Base-by-base conservation (phyloP, 30 jellyfish, hydroid and myxozoan genomes). In the Chrysaora quinquecirrha region DNA sequence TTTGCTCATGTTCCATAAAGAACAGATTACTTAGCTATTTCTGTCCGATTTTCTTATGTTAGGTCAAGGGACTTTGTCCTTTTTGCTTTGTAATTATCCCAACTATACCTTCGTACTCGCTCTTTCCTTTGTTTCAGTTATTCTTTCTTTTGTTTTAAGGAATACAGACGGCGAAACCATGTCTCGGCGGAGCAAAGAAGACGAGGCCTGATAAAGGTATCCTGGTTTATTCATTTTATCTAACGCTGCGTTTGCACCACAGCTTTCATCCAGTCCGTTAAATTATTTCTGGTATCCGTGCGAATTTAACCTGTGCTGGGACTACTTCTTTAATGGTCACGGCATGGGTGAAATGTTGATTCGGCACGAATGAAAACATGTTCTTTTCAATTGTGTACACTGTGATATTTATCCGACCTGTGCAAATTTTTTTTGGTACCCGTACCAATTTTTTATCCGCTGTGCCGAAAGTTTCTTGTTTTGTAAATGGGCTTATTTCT, bases 161-260 rank as follows among this genome's bases (percentile, higher is more conserved):
- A 92, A 34, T 83, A 92, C 50, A 73, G 97, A 23, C 89, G 98
- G 32, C 77, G 83, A 66, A 78, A 76, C 38, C 98, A 92, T 71
- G 95, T 92, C 29, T 38, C 98, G 38, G 96, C 98, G 27, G 98
- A 92, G 75, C 98, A 92, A 71, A 80, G 75, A 67, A 75, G 98
- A 64, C 86, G 98, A 3, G 95, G 98, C 24, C 69, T 78, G 10
- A 92, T 92, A 64, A 92, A 92, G 87, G 98, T 86, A 35, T 25
- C 31, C n/a, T n/a, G n/a, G 61, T 47, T 47, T 47, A 11, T 47
- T 47, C 61, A 9, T 11, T 11, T 19, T 19, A 47, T 47, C n/a
- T n/a, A n/a, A n/a, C n/a, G n/a, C n/a, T n/a, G n/a, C n/a, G n/a
- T n/a, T n/a, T n/a, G n/a, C n/a, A n/a, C n/a, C n/a, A n/a, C n/a